Evolutionary conservation across 2,113 vertebrate species (phyloP).

Genomic region (Isurus oxyrinchus): DNA sequence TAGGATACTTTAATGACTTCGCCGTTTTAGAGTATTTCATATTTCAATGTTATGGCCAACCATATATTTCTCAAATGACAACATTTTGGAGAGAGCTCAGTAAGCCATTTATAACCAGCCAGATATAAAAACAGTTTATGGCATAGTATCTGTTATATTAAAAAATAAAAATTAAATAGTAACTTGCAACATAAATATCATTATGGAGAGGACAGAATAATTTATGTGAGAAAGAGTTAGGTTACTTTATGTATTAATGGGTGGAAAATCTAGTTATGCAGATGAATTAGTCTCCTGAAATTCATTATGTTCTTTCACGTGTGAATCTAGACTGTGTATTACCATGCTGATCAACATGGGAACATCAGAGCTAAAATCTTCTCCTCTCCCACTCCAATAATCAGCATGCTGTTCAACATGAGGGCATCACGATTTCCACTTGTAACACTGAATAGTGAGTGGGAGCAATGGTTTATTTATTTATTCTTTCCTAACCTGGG

Average conservation of each 20-base stretch:
- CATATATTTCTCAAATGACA: not conserved
- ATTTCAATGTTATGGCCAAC: not conserved
- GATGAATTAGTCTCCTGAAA: not conserved
- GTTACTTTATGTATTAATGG: not conserved
- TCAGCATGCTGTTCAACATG: not conserved
- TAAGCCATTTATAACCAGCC: not conserved
- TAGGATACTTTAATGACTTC: not conserved
- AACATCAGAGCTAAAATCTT: not conserved
- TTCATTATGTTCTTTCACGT: not conserved
- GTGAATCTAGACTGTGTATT: too few relatives aligned
- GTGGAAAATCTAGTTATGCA: not conserved
- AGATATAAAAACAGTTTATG: not conserved
- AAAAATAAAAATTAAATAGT: not conserved
- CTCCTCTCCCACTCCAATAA: not conserved
- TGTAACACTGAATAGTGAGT: not conserved
- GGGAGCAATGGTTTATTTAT: not conserved
- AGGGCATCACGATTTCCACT: not conserved
- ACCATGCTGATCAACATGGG: not conserved
- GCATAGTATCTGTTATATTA: not conserved
- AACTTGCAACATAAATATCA: not conserved
- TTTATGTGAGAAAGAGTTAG: not conserved
- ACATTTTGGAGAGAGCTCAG: not conserved
- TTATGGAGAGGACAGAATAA: not conserved
- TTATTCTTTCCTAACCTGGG: not conserved
- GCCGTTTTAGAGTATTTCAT: not conserved